Evolutionary conservation across 2,888 invertebrate genomes (phyloP).

Genomic region (Ochropleura plecta): DNA sequence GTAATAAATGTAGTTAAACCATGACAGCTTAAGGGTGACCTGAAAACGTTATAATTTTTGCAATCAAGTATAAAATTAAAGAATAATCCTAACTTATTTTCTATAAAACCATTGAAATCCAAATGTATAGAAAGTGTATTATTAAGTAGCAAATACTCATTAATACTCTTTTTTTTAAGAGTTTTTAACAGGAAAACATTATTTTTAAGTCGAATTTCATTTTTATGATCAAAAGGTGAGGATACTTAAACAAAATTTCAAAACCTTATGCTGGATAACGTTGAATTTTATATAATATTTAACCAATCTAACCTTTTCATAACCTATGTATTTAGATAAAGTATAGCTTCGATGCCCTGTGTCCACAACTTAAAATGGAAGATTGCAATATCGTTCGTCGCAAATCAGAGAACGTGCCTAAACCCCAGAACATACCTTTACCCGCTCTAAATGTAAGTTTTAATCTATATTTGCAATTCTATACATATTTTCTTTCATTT

Average conservation of each 20-base stretch:
- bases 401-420: slow-evolving; percentile 88
- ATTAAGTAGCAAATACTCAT: too few species aligned
- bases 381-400: slow-evolving; percentile 87
- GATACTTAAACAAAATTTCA: neutral
- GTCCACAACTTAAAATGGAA: slow-evolving; percentile 91
- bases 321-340: slow-evolving; percentile 92
- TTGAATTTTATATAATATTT: neutral
- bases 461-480: slow-evolving; percentile 22
- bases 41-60: neutral
- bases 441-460: slow-evolving; percentile 94
- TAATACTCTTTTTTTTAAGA: neutral
- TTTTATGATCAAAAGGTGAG: slow-evolving; percentile 18
- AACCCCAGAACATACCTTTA: slow-evolving; percentile 92
- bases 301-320: slow-evolving; percentile 42
- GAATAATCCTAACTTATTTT: neutral
- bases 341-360: slow-evolving; percentile 94
- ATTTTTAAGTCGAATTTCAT: neutral
- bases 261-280: neutral
- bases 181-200: neutral
- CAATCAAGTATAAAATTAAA: neutral
- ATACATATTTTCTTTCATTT: slow-evolving; percentile 70
- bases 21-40: too few species aligned
- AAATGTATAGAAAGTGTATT: neutral
- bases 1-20: too few species aligned
- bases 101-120: neutral